These are phyloP conservation scores for Antheraea assamensis DNA, from an alignment of 2,888 invertebrate species.

Conservation along the genomic window DNA sequence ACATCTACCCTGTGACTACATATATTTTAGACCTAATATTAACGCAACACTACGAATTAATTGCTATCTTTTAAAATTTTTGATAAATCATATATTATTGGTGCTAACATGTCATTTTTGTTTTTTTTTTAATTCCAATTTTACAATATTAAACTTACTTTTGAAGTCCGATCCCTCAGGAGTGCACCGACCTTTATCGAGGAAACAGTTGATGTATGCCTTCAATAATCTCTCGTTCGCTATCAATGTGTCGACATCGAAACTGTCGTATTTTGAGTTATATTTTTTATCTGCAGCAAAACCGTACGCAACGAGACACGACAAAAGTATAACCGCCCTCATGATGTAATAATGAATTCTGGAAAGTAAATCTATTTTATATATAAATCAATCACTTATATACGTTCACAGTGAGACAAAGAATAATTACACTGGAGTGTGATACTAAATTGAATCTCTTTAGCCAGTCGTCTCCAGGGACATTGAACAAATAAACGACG, in stretches of 20 bases:
- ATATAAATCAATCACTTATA: slow-evolving; percentile 35
- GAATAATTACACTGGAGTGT: slow-evolving; percentile 38
- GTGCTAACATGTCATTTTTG: neutral
- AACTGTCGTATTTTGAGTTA: slow-evolving; percentile 87
- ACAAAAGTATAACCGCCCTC: slow-evolving; percentile 59
- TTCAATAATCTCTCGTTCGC: slow-evolving; percentile 86
- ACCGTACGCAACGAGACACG: slow-evolving; percentile 58
- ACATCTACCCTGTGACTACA: neutral
- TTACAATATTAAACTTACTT: slow-evolving; percentile 78
- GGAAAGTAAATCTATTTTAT: slow-evolving; percentile 40
- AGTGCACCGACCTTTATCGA: slow-evolving; percentile 86
- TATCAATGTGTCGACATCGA: slow-evolving; percentile 87
- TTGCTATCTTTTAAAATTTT: neutral
- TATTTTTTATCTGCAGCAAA: slow-evolving; percentile 80
- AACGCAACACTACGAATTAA: neutral
- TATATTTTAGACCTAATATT: neutral
- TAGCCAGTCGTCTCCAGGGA: slow-evolving; percentile 48
- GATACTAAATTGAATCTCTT: slow-evolving; percentile 51
- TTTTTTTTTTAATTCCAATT: neutral
- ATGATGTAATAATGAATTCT: slow-evolving; percentile 52
- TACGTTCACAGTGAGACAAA: slow-evolving; percentile 38
- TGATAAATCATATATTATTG: neutral
- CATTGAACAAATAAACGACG: slow-evolving; percentile 43
- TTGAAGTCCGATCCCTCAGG: slow-evolving; percentile 87
- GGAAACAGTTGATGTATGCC: slow-evolving; percentile 87